Base-by-base conservation (phyloP, 2,797 vertebrate genomes). In the Artibeus jamaicensis region DNA sequence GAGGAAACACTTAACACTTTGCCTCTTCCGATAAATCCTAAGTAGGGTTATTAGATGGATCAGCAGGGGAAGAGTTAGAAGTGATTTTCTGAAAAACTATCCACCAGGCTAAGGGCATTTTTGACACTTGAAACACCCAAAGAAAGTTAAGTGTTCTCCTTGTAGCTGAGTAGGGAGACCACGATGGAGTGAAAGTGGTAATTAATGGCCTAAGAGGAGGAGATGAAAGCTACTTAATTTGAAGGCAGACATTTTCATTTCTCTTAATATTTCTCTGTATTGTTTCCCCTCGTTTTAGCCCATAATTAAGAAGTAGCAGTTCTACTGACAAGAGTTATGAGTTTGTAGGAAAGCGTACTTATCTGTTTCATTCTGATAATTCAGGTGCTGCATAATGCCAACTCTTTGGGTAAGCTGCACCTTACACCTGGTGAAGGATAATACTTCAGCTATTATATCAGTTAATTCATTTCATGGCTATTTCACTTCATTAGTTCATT, bases 91-190 rank as follows among this genome's bases (percentile, higher is more conserved):
- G 44, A 91, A 88, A 95, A 91, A 95, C 86, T 50, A 46, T 73
- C 55, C 48, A 77, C 46, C 15, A 50, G 65, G 79, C 53, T 62
- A 57, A 97, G 89, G 95, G 71, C 26, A 16, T 81, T 91, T 95
- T 86, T 91, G 88, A 96, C 53, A 91, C 88, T 94, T 95, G 92
- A 95, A 81, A 70, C 74, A 97, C 91, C 89, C 4, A 68, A 95
- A 96, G 88, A 55, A 97, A 96, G 95, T 93, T 91, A 96, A 97
- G 94, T 96, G 57, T 94, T 76, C 74, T 95, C 84, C 92, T 96
- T 50, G 46, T 24, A 74, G 24, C 55, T n/a, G 92, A 92, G 74
- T 1, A 57, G 76, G 55, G 65, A 89, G 50, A 81, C 37, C 39
- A 29, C 34, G 53, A 95, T 9, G 91, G 91, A 46, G 88, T 68